Percentiles rank a stretch among this genome's conserved stretches.
Evolutionary conservation across 1,140 invertebrate species (phyloP).

Genomic region (Medauroidea extradentata): DNA sequence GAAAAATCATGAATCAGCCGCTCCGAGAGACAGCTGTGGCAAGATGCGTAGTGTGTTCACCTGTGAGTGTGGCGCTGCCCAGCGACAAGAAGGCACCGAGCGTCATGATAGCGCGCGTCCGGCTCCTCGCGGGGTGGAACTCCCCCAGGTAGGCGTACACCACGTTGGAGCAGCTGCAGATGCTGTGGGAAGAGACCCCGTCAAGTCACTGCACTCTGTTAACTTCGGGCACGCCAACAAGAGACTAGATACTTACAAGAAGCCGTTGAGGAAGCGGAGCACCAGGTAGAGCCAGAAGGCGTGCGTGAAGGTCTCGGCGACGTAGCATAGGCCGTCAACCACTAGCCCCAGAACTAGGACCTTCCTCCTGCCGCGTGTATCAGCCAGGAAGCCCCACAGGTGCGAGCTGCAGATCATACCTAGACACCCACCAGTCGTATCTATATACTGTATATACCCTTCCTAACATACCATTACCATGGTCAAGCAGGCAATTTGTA

Average conservation of each 20-base stretch:
- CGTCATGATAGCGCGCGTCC: conserved; percentile 31
- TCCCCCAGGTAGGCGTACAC: conserved; percentile 42
- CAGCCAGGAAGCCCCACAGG: conserved; percentile 82
- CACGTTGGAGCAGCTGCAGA: conserved; percentile 6
- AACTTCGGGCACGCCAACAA: background rate
- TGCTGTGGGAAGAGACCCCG: no score
- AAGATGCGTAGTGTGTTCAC: no score
- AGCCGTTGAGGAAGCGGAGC: conserved; percentile 76
- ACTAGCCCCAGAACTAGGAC: conserved; percentile 72
- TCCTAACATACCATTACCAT: no score
- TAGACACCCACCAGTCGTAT: conserved; percentile 38
- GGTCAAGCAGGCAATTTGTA: no score
- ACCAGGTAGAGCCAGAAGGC: conserved; percentile 69
- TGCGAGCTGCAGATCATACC: conserved; percentile 88
- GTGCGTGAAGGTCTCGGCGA: conserved; percentile 70
- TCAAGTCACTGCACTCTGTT: no score
- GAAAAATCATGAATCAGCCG: no score
- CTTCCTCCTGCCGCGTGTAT: conserved; percentile 70
- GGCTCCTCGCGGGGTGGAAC: conserved; percentile 28
- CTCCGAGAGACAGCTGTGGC: no score
- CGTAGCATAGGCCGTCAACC: conserved; percentile 69
- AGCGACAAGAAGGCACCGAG: no score
- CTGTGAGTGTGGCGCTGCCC: no score
- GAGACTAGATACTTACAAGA: conserved; percentile 60
- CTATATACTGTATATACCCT: no score